Evolutionary conservation across 2,797 vertebrate species (phyloP).

Genomic region (Cuniculus paca): DNA sequence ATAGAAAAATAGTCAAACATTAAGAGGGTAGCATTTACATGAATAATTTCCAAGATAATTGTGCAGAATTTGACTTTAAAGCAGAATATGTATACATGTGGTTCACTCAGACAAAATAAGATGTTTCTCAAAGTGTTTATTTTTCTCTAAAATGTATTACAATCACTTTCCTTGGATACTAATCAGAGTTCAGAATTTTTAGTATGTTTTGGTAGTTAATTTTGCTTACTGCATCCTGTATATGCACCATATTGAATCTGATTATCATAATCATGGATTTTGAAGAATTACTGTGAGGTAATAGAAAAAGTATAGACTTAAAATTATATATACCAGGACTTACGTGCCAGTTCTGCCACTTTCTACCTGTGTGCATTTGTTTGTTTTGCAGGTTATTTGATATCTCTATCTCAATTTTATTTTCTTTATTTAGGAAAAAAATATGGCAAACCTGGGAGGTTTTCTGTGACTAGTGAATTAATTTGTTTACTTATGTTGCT

Average conservation of each 20-base stretch:
- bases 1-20: background rate
- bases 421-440: background rate
- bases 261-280: background rate
- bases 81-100: background rate
- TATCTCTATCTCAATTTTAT: background rate
- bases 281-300: background rate
- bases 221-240: background rate
- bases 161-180: background rate
- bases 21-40: background rate
- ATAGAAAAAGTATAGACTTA: background rate
- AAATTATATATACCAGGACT: background rate
- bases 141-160: background rate
- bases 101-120: background rate
- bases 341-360: background rate
- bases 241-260: background rate
- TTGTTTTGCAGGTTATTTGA: background rate
- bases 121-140: background rate
- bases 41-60: background rate
- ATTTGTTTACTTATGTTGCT: background rate
- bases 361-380: background rate
- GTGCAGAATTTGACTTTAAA: slow-evolving; percentile 2
- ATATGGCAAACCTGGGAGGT: background rate
- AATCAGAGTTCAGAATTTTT: background rate
- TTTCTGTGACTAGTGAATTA: background rate
- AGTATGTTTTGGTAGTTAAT: background rate